Evolutionary conservation across 1,140 invertebrate species (phyloP), one percentile per base, ranked within the genome.

Genomic region (Sinonovacula constricta): DNA sequence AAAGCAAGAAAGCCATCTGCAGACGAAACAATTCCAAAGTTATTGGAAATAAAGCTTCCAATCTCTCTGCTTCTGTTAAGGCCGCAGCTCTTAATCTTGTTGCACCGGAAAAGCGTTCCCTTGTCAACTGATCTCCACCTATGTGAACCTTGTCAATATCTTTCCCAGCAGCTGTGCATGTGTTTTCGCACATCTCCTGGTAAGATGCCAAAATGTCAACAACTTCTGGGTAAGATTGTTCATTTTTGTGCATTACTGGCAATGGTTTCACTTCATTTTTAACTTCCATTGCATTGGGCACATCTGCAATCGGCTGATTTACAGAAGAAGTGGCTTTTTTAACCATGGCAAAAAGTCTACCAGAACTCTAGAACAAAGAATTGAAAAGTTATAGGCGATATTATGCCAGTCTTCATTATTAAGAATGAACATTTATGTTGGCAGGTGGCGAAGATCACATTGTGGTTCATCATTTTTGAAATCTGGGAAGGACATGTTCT

Each of bases 1-100:
- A 60, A 26, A 22, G 31, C 53, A 4, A 81, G 31, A 14, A 62
- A 36, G 69, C 71, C 80, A 83, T 81, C 15, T 65, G 63, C 5
- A 76, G 53, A 71, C 79, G 79, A 54, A 81, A 81, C 28, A 83
- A 22, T 60, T 83, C 81, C 78, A 81, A 83, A 51, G 79, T 83
- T 36, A 83, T 83, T 18, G 79, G 75, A 26, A 7, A 7, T 30
- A 81, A 34, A 71, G 75, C 54, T 26, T 68, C n/a, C 24, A 81
- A 79, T 57, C 57, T 56, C 12, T 81, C 79, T 33, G 15, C 54
- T 54, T 18, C 28, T 36, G 31, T 74, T 54, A 67, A n/a, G 18
- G 57, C 57, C 18, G 59, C 65, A 18, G 71, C 65, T 33, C 79
- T 12, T 22, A 83, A 24, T 4, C 62, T 12, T 67, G 78, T 83